Evolutionary conservation across 2,888 invertebrate species (phyloP).

Genomic region (Melieria picta): DNA sequence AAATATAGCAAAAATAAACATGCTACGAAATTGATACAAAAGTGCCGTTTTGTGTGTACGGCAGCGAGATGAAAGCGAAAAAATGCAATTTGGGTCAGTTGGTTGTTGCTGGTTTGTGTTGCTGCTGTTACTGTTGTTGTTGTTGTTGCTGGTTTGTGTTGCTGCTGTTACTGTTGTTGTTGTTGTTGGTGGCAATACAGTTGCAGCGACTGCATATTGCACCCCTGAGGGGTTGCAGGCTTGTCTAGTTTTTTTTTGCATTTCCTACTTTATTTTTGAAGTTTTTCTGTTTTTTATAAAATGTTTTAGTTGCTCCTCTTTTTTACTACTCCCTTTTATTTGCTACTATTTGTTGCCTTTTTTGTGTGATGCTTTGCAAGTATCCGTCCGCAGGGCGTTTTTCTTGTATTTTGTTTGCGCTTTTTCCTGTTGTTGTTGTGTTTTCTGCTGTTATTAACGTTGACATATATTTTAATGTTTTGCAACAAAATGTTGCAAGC

Average conservation of each 20-base stretch:
- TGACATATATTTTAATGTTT: constrained; percentile 30
- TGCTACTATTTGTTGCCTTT: not conserved
- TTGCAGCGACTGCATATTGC: constrained; percentile 10
- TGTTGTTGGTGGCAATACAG: not conserved
- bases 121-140: constrained; percentile 2
- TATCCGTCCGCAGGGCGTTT: not conserved
- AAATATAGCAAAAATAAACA: not conserved
- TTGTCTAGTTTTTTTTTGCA: not conserved
- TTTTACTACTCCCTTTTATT: not conserved
- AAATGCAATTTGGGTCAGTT: constrained; percentile 34
- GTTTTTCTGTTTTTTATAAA: not conserved
- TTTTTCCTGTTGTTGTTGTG: not conserved
- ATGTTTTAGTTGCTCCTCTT: constrained; percentile 1
- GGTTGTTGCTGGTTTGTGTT: not conserved
- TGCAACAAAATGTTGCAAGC: constrained; percentile 20
- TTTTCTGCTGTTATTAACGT: constrained; percentile 10
- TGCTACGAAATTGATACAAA: constrained; percentile 27
- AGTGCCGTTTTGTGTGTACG: not conserved
- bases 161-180: constrained; percentile 1
- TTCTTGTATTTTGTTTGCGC: constrained; percentile 4
- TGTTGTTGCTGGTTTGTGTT: not conserved
- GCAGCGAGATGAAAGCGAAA: constrained; percentile 28
- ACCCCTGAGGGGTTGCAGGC: constrained; percentile 12
- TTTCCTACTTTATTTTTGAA: not conserved
- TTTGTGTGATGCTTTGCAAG: constrained; percentile 4